phyloP scores from a whole-genome alignment of 2,113 vertebrate genomes.

The Martes martes region DNA sequence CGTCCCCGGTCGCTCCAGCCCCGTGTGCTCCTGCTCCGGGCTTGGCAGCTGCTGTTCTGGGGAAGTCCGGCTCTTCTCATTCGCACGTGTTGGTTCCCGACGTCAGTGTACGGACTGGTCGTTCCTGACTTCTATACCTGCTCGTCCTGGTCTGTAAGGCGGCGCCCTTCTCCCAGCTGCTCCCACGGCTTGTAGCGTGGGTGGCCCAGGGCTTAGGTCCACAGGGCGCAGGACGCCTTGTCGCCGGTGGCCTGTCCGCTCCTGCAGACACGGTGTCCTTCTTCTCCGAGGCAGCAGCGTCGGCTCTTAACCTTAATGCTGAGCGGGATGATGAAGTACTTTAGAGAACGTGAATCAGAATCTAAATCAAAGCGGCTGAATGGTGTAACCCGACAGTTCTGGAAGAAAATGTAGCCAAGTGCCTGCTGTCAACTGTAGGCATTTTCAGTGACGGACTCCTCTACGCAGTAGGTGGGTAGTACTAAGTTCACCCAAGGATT shows the following conservation, averaged over 20 bases:
- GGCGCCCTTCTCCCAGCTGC: background rate
- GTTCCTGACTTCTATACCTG: background rate
- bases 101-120: too few relatives aligned
- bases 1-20: background rate
- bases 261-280: background rate
- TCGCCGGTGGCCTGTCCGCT: background rate
- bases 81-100: background rate
- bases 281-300: background rate
- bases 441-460: background rate
- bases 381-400: background rate
- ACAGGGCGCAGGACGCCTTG: background rate
- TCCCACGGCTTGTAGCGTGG: background rate
- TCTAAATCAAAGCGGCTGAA: background rate
- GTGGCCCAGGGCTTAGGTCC: background rate
- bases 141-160: background rate
- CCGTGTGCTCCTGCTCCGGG: background rate
- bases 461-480: background rate
- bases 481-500: background rate
- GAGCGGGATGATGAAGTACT: background rate
- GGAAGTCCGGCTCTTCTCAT: background rate
- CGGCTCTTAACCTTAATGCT: background rate
- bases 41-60: background rate
- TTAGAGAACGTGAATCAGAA: background rate
- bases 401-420: background rate
- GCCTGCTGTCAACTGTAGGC: fast-evolving